Percentiles rank a stretch among this genome's conserved stretches.
phyloP scores from a whole-genome alignment of 2,113 vertebrate species.

The Dicerorhinus sumatrensis region DNA sequence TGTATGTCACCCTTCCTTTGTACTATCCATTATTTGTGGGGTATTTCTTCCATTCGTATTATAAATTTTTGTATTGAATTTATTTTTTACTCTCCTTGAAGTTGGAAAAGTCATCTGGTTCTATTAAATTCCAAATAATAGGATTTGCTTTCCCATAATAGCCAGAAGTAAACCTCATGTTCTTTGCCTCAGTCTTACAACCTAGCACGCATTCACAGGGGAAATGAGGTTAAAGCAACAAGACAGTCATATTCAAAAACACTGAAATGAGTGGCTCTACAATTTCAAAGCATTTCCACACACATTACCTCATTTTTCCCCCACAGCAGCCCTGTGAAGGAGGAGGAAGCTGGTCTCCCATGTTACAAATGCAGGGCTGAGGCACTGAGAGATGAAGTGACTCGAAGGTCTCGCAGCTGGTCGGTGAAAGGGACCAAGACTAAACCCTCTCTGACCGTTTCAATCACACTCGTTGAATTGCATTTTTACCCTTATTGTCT shows the following conservation, averaged over 20 bases:
- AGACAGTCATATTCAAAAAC: neutral
- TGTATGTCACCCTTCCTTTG: neutral
- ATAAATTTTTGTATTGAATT: neutral
- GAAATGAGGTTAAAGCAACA: neutral
- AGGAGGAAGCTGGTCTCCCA: neutral
- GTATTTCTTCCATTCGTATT: neutral
- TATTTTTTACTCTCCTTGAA: slow-evolving; percentile 23
- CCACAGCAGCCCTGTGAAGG: neutral
- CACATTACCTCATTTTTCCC: neutral
- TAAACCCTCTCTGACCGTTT: neutral
- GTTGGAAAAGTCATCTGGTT: neutral
- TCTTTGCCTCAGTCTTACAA: neutral
- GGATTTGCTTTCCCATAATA: neutral
- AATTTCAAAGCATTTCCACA: neutral
- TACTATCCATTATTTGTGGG: neutral
- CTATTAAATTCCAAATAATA: slow-evolving; percentile 46
- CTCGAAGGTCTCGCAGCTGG: neutral
- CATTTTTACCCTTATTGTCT: neutral
- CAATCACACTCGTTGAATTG: neutral
- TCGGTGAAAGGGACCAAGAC: neutral
- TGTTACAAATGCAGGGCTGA: neutral
- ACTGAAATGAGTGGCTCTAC: neutral
- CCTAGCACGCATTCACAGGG: neutral
- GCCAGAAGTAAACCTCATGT: neutral
- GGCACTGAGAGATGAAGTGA: neutral